phyloP scores from a whole-genome alignment of 1,140 invertebrate species.

The Battus philenor region DNA sequence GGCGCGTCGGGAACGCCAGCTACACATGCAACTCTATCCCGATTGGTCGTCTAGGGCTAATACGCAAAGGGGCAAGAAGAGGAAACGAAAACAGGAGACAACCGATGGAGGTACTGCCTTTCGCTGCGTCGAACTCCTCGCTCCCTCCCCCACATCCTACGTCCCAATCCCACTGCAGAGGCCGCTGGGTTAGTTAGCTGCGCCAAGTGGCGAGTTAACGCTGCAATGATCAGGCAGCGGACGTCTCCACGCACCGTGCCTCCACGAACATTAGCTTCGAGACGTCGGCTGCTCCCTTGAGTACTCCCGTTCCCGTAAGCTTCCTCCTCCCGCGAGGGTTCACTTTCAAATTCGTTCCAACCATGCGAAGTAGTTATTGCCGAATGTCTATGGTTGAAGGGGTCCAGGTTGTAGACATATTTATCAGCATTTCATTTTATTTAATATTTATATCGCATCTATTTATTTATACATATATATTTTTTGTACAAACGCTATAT shows the following conservation, averaged over 20 bases:
- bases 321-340: conserved; percentile 34
- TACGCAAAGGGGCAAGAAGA: conserved; percentile 98
- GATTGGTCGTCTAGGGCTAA: conserved; percentile 99
- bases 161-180: conserved; percentile 11
- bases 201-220: neutral
- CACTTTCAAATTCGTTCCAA: conserved; percentile 58
- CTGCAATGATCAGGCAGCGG: conserved; percentile 28
- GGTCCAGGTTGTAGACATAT: conserved; percentile 71
- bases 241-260: conserved; percentile 44
- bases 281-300: conserved; percentile 48
- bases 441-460: conserved; percentile 73
- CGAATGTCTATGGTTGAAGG: conserved; percentile 71
- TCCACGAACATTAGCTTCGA: conserved; percentile 61
- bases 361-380: conserved; percentile 56
- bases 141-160: conserved; percentile 23
- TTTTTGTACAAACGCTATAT: conserved; percentile 55
- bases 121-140: conserved; percentile 48
- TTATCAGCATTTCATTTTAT: conserved; percentile 63
- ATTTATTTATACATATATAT: conserved; percentile 56
- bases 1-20: conserved; percentile 97
- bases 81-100: conserved; percentile 99
- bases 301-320: too few species aligned
- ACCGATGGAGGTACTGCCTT: conserved; percentile 92
- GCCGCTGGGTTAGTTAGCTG: conserved; percentile 3
- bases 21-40: conserved; percentile 99